Evolutionary conservation across 30 jellyfish, hydroid and myxozoan species (phyloP).

Genomic region (Sanderia malayensis): DNA sequence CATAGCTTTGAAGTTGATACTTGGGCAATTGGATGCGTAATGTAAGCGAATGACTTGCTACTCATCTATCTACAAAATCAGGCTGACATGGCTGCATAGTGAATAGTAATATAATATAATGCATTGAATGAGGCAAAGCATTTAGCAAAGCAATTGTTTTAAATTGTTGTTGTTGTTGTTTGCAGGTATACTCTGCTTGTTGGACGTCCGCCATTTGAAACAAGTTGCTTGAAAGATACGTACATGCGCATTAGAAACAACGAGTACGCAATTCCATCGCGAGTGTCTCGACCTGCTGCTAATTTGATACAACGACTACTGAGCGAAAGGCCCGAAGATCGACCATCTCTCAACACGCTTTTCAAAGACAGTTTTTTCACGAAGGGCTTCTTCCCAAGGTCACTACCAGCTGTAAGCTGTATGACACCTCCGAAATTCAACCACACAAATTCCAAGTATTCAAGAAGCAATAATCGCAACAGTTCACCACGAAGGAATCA

Average conservation of each 20-base stretch:
- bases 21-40: conserved; percentile 99
- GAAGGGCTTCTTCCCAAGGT: conserved; percentile 86
- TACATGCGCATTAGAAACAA: conserved; percentile 89
- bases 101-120: no score
- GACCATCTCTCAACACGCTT: conserved; percentile 82
- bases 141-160: no score
- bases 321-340: conserved; percentile 91
- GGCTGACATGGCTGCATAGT: no score
- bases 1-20: conserved; percentile 97
- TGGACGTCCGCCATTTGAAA: conserved; percentile 98
- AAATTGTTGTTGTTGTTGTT: no score
- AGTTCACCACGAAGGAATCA: conserved; percentile 7
- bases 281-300: conserved; percentile 93
- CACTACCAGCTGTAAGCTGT: conserved; percentile 88
- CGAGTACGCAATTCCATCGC: conserved; percentile 96
- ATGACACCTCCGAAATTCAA: conserved; percentile 97
- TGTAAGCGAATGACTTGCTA: no score
- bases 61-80: no score
- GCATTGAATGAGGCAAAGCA: no score
- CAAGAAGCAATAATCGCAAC: conserved; percentile 16
- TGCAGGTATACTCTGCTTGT: conserved; percentile 91
- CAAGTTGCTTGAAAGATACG: conserved; percentile 94
- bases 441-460: conserved; percentile 48
- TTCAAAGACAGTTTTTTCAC: conserved; percentile 90
- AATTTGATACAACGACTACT: conserved; percentile 84